These are phyloP conservation scores for Phasianus colchicus DNA, from an alignment of 2,113 vertebrate genomes.

Conservation along the genomic window DNA sequence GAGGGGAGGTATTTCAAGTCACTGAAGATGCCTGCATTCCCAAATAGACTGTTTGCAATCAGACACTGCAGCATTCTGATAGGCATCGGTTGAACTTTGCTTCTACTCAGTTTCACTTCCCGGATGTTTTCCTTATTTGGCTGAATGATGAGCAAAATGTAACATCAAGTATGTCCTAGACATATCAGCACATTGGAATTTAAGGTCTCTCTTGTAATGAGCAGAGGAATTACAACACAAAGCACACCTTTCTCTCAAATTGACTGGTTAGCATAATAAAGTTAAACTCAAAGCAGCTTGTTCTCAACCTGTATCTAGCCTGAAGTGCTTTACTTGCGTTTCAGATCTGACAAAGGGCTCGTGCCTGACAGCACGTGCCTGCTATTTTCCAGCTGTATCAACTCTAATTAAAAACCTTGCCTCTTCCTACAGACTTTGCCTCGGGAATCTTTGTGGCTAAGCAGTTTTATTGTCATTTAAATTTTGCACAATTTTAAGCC, in stretches of 20 bases:
- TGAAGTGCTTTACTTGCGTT: conserved; percentile 39
- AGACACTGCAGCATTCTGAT: background rate
- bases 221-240: conserved; percentile 21
- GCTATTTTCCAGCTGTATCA: conserved; percentile 37
- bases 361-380: conserved; percentile 18
- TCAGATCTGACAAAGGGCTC: conserved; percentile 35
- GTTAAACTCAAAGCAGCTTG: conserved; percentile 27
- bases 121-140: conserved; percentile 15
- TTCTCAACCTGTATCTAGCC: conserved; percentile 39
- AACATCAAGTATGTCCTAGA: background rate
- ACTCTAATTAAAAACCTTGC: conserved; percentile 40
- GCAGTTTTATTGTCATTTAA: background rate
- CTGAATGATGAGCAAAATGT: background rate
- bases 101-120: background rate
- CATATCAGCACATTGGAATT: conserved; percentile 17
- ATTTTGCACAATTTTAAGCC: background rate
- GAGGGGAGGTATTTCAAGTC: background rate
- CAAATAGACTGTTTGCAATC: background rate
- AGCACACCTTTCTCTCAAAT: conserved; percentile 39
- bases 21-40: background rate
- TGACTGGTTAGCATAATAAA: conserved; percentile 46
- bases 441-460: background rate
- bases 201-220: conserved; percentile 10
- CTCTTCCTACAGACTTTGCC: conserved; percentile 44
- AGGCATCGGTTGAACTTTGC: background rate